Conservation (phyloP, 2,888 invertebrate genomes). For the Drosophila infuscata region DNA sequence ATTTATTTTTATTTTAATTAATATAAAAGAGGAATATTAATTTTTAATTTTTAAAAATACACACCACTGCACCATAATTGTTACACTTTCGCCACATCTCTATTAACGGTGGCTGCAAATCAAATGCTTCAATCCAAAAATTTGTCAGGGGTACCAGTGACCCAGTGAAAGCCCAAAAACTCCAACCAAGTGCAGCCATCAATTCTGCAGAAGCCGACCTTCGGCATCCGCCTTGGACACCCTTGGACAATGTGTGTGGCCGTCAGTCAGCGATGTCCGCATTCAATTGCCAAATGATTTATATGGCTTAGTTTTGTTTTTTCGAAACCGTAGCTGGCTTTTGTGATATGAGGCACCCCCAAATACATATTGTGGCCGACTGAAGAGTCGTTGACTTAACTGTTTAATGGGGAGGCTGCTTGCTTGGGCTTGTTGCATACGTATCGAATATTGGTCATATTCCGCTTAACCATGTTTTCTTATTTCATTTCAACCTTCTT, state of each 20-base stretch:
- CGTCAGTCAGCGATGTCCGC: constrained; percentile 45
- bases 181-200: constrained; percentile 19
- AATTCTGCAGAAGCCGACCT: constrained; percentile 23
- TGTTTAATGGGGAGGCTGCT: constrained; percentile 4
- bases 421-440: constrained; percentile 4
- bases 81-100: neutral
- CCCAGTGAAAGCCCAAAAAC: constrained; percentile 1
- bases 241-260: constrained; percentile 10
- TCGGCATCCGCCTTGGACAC: neutral
- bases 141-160: constrained; percentile 2
- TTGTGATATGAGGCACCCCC: constrained; percentile 8
- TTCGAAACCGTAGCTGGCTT: constrained; percentile 19
- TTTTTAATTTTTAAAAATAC: neutral
- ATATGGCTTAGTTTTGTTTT: constrained; percentile 79
- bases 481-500: constrained; percentile 35
- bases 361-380: constrained; percentile 2
- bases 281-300: constrained; percentile 84
- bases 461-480: constrained; percentile 25
- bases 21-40: neutral
- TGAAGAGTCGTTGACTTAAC: constrained; percentile 15
- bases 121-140: neutral
- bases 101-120: neutral
- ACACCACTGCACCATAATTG: neutral
- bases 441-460: constrained; percentile 33
- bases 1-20: neutral